phyloP scores from a whole-genome alignment of 2,888 invertebrate genomes.

The Drosophila bunnanda region DNA sequence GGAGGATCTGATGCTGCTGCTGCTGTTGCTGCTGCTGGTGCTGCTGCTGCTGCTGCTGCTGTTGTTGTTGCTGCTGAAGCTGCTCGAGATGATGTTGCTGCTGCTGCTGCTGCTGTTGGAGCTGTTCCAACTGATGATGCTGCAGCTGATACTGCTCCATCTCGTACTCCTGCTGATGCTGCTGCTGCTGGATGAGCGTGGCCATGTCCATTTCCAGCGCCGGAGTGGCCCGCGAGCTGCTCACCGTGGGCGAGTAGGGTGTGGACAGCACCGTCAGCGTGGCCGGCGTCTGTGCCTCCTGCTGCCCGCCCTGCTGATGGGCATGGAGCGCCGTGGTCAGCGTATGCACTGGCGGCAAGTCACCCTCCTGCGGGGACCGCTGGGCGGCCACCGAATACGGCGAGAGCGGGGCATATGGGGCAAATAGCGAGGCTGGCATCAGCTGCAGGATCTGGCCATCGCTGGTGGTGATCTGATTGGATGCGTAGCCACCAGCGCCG shows the following conservation, averaged over 20 bases:
- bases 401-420: slow-evolving; percentile 73
- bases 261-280: slow-evolving; percentile 63
- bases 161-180: slow-evolving; percentile 48
- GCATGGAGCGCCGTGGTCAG: slow-evolving; percentile 69
- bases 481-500: slow-evolving; percentile 12
- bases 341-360: slow-evolving; percentile 80
- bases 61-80: slow-evolving; percentile 33
- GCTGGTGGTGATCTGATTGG: slow-evolving; percentile 74
- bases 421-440: slow-evolving; percentile 80
- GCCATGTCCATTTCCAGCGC: slow-evolving; percentile 79
- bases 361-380: slow-evolving; percentile 82
- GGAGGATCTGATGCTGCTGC: slow-evolving; percentile 27
- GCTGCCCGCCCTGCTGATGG: slow-evolving; percentile 63
- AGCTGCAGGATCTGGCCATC: slow-evolving; percentile 81
- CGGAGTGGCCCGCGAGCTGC: slow-evolving; percentile 85
- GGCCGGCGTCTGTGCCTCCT: slow-evolving; percentile 66
- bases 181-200: slow-evolving; percentile 58
- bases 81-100: slow-evolving; percentile 38
- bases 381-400: slow-evolving; percentile 73
- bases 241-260: slow-evolving; percentile 77
- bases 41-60: slow-evolving; percentile 43
- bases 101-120: slow-evolving; percentile 49
- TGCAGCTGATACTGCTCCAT: slow-evolving; percentile 45
- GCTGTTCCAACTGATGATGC: slow-evolving; percentile 43
- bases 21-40: slow-evolving; percentile 36